These are phyloP conservation scores for Hiodon alosoides DNA, from an alignment of 2,113 vertebrate genomes.

Conservation along the genomic window DNA sequence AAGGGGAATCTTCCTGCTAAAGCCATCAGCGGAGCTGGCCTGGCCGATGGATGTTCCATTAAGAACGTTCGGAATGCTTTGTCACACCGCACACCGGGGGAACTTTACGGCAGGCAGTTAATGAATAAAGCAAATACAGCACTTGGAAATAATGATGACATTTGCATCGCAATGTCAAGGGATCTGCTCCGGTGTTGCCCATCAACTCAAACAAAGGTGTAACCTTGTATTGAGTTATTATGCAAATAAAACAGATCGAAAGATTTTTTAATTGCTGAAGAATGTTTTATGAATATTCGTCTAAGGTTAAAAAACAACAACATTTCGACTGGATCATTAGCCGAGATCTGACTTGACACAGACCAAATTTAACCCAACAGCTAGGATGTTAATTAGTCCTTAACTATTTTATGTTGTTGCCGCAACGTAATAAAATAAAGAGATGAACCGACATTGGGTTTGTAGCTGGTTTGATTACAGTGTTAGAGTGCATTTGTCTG, in stretches of 20 bases:
- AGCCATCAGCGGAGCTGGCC: constrained; percentile 24
- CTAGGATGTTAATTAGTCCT: no score
- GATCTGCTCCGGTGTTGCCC: constrained; percentile 33
- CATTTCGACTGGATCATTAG: no score
- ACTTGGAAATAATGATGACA: constrained; percentile 28
- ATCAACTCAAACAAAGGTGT: constrained; percentile 27
- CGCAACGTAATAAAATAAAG: no score
- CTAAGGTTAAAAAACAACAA: no score
- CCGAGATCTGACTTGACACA: no score
- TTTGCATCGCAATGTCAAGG: constrained; percentile 28
- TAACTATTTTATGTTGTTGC: no score
- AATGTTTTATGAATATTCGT: no score
- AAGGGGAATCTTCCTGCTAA: constrained; percentile 27
- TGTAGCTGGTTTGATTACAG: no score
- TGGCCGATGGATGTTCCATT: constrained; percentile 29
- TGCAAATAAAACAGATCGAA: background rate
- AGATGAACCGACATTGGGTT: no score
- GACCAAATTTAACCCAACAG: no score
- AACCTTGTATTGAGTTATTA: constrained; percentile 3
- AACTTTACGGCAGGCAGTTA: constrained; percentile 30
- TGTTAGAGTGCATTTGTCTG: no score
- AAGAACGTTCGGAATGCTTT: constrained; percentile 11
- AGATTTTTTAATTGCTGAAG: background rate
- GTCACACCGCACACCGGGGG: constrained; percentile 32
- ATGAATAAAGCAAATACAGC: constrained; percentile 31